A percentile compares a stretch with the other conserved stretches of the same genome.
Conservation (phyloP, 2,113 vertebrate species). For the Actenoides hombroni region DNA sequence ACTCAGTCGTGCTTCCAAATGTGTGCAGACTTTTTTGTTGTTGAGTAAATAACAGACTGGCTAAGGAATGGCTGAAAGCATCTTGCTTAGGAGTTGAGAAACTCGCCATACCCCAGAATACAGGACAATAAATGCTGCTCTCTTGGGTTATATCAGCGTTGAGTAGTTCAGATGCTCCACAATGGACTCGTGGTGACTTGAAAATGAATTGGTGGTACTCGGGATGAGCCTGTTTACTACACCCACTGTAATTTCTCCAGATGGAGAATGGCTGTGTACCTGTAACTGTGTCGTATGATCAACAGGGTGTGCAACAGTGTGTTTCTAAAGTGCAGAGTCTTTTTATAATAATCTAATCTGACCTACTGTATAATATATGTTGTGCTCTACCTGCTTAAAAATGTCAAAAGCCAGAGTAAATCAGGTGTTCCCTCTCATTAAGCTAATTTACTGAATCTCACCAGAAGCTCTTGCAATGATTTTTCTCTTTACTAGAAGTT, state of each 20-base stretch:
- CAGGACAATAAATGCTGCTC: background rate
- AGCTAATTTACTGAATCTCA: background rate
- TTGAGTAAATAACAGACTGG: background rate
- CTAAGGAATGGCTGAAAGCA: background rate
- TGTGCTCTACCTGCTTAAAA: background rate
- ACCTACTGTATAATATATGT: background rate
- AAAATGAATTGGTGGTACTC: background rate
- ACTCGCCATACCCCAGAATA: background rate
- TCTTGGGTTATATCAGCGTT: background rate
- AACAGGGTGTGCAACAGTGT: background rate
- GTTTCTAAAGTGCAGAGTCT: background rate
- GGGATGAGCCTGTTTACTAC: background rate
- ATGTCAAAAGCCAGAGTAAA: background rate
- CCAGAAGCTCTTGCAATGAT: background rate
- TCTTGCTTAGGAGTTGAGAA: background rate
- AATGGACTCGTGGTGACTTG: background rate
- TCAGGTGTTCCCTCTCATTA: background rate
- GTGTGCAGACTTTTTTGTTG: background rate
- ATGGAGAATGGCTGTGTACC: background rate
- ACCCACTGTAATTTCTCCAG: background rate
- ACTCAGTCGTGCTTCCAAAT: background rate
- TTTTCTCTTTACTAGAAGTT: background rate
- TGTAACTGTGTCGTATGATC: background rate
- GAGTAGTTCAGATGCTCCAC: background rate
- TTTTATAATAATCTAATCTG: background rate